A percentile compares a stretch with the other conserved stretches of the same genome.
Evolutionary conservation across 2,797 vertebrate genomes (phyloP).

Genomic region (Oreonectes daqikongensis): DNA sequence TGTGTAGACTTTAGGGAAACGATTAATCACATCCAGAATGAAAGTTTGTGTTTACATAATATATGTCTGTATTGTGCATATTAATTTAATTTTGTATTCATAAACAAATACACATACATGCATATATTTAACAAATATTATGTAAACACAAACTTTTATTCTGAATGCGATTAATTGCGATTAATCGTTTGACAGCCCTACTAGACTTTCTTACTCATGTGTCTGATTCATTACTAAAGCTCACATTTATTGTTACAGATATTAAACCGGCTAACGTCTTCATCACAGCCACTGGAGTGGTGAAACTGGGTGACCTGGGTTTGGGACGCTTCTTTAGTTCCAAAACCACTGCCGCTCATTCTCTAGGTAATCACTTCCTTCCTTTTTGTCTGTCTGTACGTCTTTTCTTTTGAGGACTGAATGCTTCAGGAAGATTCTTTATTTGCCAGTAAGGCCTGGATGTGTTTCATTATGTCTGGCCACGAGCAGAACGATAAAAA

Average conservation of each 20-base stretch:
- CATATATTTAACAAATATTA: too few relatives aligned
- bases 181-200: too few relatives aligned
- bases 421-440: constrained; percentile 53
- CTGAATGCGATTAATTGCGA: too few relatives aligned
- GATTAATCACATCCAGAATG: too few relatives aligned
- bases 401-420: constrained; percentile 15
- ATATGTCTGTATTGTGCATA: too few relatives aligned
- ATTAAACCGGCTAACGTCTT: constrained; percentile 98
- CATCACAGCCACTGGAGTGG: constrained; percentile 97
- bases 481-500: constrained; percentile 73
- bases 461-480: constrained; percentile 80
- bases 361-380: constrained; percentile 82
- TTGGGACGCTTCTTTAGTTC: constrained; percentile 98
- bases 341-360: constrained; percentile 96
- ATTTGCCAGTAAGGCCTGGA: constrained; percentile 70
- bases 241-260: constrained; percentile 73
- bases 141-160: too few relatives aligned
- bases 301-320: constrained; percentile 96
- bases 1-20: neutral
- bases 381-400: neutral
- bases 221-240: neutral
- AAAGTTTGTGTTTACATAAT: too few relatives aligned
- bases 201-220: too few relatives aligned
- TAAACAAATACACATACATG: too few relatives aligned
- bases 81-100: too few relatives aligned